These are phyloP conservation scores for Limnodromus scolopaceus DNA, from an alignment of 2,797 vertebrate genomes.

Conservation along the genomic window DNA sequence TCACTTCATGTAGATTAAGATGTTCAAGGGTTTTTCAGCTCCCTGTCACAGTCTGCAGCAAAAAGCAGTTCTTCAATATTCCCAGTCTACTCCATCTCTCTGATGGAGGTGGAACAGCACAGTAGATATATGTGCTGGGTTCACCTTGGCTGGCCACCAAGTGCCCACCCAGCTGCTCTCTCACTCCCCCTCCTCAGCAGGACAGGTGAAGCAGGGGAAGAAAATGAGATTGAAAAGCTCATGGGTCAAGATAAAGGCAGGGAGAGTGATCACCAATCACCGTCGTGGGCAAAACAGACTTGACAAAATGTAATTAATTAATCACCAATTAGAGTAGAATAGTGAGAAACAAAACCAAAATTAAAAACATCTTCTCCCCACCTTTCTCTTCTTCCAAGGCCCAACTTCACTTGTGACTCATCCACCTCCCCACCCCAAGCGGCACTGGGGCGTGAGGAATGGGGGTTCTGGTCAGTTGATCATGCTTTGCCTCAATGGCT, in stretches of 20 bases:
- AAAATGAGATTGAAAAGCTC: background rate
- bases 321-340: background rate
- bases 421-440: background rate
- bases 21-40: background rate
- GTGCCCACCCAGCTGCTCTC: background rate
- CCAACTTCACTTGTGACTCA: background rate
- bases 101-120: background rate
- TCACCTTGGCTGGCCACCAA: background rate
- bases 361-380: background rate
- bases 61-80: background rate
- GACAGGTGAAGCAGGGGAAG: background rate
- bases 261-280: background rate
- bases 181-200: background rate
- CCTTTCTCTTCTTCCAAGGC: background rate
- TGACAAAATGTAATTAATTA: background rate
- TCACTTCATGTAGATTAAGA: background rate
- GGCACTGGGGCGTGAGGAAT: background rate
- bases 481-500: rapidly evolving
- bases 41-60: background rate
- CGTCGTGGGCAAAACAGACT: background rate
- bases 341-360: too few relatives aligned
- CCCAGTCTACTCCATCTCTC: background rate
- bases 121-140: background rate
- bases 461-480: background rate
- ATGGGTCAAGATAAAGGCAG: background rate